A percentile compares a stretch with the other conserved stretches of the same genome.
These are phyloP conservation scores for Chiroxiphia lanceolata DNA, from an alignment of 2,797 vertebrate species.

Conservation along the genomic window DNA sequence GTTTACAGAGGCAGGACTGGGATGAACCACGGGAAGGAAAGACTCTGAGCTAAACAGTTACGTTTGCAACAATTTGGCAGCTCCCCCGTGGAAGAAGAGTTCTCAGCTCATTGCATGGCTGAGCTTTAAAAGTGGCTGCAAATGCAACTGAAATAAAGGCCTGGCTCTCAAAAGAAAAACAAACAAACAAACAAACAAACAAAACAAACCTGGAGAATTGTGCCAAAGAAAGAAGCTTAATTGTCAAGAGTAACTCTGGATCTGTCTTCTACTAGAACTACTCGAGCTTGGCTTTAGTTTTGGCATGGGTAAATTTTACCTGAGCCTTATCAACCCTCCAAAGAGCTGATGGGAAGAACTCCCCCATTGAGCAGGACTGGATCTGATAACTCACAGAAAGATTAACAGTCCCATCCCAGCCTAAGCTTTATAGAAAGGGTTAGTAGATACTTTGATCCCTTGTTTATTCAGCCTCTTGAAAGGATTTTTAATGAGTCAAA, in stretches of 20 bases:
- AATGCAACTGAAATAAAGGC: not conserved
- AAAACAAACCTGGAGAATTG: not conserved
- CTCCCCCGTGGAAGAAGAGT: not conserved
- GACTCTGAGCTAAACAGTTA: not conserved
- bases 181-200: not conserved
- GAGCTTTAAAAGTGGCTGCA: not conserved
- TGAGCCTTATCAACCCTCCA: not conserved
- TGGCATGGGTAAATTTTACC: not conserved
- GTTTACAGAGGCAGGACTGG: rapidly evolving
- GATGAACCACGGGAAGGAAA: not conserved
- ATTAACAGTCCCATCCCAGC: not conserved
- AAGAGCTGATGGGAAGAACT: not conserved
- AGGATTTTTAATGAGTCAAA: not conserved
- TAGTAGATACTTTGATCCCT: not conserved
- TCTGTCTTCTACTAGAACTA: not conserved
- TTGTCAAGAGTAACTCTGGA: not conserved
- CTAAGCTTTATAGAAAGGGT: rapidly evolving
- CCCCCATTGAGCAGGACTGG: not conserved
- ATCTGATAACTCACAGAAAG: not conserved
- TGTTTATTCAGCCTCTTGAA: not conserved
- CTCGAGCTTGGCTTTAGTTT: not conserved
- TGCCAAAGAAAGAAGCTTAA: not conserved
- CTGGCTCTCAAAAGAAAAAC: not conserved
- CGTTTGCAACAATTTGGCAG: not conserved
- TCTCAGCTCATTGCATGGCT: not conserved